Evolutionary conservation across 2,113 vertebrate genomes (phyloP).

Genomic region (Oenanthe melanoleuca): DNA sequence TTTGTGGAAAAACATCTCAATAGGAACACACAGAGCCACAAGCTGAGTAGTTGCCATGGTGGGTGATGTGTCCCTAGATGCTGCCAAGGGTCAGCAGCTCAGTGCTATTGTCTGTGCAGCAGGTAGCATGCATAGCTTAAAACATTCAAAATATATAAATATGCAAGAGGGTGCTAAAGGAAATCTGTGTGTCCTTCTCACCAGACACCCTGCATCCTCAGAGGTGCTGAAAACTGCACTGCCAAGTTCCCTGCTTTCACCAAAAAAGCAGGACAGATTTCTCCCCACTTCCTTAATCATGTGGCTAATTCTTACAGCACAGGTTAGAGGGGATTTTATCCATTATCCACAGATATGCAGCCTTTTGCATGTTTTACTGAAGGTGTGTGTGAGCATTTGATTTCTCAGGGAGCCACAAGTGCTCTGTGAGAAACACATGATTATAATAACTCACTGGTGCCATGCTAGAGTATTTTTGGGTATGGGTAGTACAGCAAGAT

Average conservation of each 20-base stretch:
- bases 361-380: not conserved
- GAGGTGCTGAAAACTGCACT: not conserved
- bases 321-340: not conserved
- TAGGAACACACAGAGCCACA: not conserved
- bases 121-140: not conserved
- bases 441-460: not conserved
- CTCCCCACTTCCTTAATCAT: not conserved
- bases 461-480: not conserved
- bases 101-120: not conserved
- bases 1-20: not conserved
- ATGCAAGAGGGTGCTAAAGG: not conserved
- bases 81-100: not conserved
- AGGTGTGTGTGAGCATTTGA: not conserved
- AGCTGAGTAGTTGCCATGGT: accelerated
- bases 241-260: not conserved
- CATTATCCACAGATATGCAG: not conserved
- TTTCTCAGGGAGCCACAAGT: not conserved
- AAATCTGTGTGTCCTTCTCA: not conserved
- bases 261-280: not conserved
- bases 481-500: not conserved
- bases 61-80: accelerated
- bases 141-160: too few species aligned
- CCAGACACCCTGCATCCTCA: not conserved
- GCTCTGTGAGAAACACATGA: not conserved
- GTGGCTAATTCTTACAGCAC: not conserved